These are phyloP conservation scores for Epistrophella euchroma DNA, from an alignment of 2,888 invertebrate species.

Conservation along the genomic window DNA sequence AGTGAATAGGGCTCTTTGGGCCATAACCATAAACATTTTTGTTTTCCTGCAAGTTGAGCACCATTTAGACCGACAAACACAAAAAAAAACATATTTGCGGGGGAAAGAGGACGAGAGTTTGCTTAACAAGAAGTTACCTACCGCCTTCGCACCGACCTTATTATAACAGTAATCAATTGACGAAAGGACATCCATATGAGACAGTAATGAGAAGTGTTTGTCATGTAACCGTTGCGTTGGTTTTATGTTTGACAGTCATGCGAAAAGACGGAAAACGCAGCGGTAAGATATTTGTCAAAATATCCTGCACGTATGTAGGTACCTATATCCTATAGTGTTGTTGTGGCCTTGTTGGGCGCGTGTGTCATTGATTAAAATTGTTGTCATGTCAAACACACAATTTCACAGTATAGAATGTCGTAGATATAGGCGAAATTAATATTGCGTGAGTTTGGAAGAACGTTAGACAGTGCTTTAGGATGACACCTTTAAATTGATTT, in stretches of 20 bases:
- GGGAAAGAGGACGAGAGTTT: slow-evolving; percentile 5
- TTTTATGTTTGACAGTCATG: slow-evolving; percentile 69
- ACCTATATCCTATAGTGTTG: background rate
- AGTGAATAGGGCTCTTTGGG: slow-evolving; percentile 47
- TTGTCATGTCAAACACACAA: slow-evolving; percentile 43
- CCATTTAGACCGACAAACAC: slow-evolving; percentile 6
- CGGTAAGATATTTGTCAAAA: slow-evolving; percentile 69
- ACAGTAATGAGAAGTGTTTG: slow-evolving; percentile 74
- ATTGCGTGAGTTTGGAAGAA: slow-evolving; percentile 48
- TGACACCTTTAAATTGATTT: slow-evolving; percentile 63
- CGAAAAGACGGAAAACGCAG: slow-evolving; percentile 46
- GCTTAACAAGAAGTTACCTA: slow-evolving; percentile 35
- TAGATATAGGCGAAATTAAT: background rate
- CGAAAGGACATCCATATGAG: slow-evolving; percentile 63
- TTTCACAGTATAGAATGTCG: background rate
- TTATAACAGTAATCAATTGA: slow-evolving; percentile 70
- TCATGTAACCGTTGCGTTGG: slow-evolving; percentile 65
- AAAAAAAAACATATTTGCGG: background rate
- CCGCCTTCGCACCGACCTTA: slow-evolving; percentile 39
- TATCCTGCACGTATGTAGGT: slow-evolving; percentile 16
- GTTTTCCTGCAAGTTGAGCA: slow-evolving; percentile 48
- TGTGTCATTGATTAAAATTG: slow-evolving; percentile 58
- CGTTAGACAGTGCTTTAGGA: slow-evolving; percentile 36
- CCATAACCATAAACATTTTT: slow-evolving; percentile 72
- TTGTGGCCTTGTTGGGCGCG: slow-evolving; percentile 46